Evolutionary conservation across 2,888 invertebrate genomes (phyloP).

Genomic region (Lumbricus terrestris): DNA sequence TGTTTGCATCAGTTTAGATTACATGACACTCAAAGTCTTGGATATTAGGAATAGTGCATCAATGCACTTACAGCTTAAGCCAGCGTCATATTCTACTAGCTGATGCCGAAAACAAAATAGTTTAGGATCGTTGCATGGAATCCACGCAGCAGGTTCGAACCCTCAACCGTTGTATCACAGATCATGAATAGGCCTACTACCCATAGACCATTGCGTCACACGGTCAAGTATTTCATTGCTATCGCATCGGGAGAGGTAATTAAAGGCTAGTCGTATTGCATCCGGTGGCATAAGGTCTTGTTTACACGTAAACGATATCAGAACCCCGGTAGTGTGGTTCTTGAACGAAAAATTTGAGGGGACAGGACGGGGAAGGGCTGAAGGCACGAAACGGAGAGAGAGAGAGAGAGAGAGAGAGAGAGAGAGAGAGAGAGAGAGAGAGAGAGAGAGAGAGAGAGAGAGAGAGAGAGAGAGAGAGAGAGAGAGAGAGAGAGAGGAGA

Average conservation of each 20-base stretch:
- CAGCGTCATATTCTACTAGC: neutral
- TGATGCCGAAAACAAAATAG: neutral
- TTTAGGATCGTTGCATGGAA: neutral
- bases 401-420: neutral
- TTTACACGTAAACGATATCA: neutral
- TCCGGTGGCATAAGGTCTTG: neutral
- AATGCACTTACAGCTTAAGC: neutral
- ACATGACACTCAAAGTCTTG: no score
- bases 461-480: neutral
- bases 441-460: neutral
- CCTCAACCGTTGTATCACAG: neutral
- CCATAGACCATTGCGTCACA: neutral
- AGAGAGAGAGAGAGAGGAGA: no score
- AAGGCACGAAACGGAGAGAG: neutral
- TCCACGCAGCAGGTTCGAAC: neutral
- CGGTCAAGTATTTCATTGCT: neutral
- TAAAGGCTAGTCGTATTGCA: neutral
- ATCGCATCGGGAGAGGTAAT: no score
- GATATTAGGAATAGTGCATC: no score
- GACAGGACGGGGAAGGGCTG: neutral
- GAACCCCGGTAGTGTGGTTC: no score
- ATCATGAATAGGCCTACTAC: neutral
- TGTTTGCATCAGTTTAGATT: no score
- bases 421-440: neutral
- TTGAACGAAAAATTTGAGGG: neutral